Evolutionary conservation across 2,888 invertebrate species (phyloP).

Genomic region (Dioctria rufipes): DNA sequence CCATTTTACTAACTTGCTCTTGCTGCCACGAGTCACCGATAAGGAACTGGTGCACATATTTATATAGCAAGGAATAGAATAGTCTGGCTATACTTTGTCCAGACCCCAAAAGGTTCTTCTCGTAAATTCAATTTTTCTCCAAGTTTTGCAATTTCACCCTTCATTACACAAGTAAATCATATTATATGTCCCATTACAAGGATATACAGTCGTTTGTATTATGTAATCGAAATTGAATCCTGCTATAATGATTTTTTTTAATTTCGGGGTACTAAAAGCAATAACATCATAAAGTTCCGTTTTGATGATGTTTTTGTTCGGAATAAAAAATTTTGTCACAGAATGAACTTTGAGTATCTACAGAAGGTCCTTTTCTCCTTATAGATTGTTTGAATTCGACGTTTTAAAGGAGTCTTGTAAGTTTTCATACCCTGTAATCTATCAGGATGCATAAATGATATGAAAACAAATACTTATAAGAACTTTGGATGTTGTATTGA

Average conservation of each 20-base stretch:
- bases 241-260: neutral
- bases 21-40: neutral
- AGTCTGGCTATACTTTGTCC: conserved; percentile 20
- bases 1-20: neutral
- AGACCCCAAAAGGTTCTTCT: conserved; percentile 6
- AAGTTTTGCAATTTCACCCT: conserved; percentile 33
- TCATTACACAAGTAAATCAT: conserved; percentile 40
- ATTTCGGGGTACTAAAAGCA: neutral
- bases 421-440: neutral
- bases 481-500: conserved; percentile 11
- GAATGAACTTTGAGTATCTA: too few relatives aligned
- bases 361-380: too few relatives aligned
- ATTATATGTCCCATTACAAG: conserved; percentile 15
- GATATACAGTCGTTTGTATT: neutral
- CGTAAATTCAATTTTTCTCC: conserved; percentile 36
- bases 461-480: conserved; percentile 28
- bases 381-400: neutral
- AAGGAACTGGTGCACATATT: too few relatives aligned
- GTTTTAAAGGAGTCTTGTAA: neutral
- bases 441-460: conserved; percentile 12
- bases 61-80: neutral
- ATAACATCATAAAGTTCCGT: neutral
- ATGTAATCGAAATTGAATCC: too few relatives aligned
- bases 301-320: neutral
- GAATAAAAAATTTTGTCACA: neutral